These are phyloP conservation scores for Ptychoptera contaminata DNA, from an alignment of 2,888 invertebrate genomes.

Conservation along the genomic window DNA sequence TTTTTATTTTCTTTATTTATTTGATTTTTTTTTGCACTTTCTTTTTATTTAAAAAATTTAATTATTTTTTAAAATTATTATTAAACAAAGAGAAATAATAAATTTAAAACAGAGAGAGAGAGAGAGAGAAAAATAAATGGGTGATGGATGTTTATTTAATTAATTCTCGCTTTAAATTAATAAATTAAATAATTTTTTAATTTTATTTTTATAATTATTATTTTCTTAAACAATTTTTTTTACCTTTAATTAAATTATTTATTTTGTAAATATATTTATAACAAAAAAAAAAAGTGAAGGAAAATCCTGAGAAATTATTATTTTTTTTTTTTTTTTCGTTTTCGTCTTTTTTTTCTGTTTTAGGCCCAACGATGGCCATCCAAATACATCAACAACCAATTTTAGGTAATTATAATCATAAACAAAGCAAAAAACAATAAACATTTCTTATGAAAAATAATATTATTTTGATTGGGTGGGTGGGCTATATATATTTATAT, in stretches of 20 bases:
- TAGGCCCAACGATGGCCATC: slow-evolving; percentile 21
- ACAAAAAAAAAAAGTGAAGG: background rate
- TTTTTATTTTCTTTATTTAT: slow-evolving; percentile 9
- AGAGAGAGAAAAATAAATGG: background rate
- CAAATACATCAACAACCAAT: slow-evolving; percentile 19
- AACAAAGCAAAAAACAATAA: too few species aligned
- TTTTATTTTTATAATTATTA: too few species aligned
- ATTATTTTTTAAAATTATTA: background rate
- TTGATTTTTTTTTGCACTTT: slow-evolving; percentile 11
- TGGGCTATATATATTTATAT: too few species aligned
- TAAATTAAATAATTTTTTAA: too few species aligned
- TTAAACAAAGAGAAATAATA: background rate
- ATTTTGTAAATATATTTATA: too few species aligned
- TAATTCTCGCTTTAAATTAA: too few species aligned
- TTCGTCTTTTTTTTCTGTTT: slow-evolving; percentile 3
- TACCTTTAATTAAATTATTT: too few species aligned
- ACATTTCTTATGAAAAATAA: too few species aligned
- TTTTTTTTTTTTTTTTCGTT: background rate
- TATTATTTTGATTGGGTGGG: too few species aligned
- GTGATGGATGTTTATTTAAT: background rate
- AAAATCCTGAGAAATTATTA: background rate
- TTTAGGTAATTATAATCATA: slow-evolving; percentile 17
- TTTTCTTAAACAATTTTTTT: too few species aligned
- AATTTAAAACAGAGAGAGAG: background rate
- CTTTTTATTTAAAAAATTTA: background rate